Base-by-base conservation (phyloP, 2,797 vertebrate species). In the Choloepus didactylus region DNA sequence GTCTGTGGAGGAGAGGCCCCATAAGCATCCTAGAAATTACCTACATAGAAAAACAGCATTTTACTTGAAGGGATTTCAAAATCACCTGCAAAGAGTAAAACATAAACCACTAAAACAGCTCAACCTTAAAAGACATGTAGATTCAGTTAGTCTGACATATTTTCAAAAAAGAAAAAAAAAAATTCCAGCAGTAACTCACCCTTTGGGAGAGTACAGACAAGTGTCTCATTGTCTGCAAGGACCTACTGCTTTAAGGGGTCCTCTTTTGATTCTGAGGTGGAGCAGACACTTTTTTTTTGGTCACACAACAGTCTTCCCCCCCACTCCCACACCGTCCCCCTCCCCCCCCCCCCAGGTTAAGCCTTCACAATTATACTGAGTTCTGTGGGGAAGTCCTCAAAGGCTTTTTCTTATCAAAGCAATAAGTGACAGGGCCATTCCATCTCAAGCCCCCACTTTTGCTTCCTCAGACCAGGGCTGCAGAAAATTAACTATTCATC, bases 181-280 rank as follows among this genome's bases (percentile, higher is more conserved):
- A 62, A 31, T 41, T 41, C 73, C n/a, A 76, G 66, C 29, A 51
- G 35, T 66, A 92, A 75, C 25, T 64, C 29, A 72, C 89, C 59
- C 54, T 76, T 41, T 66, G 67, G 89, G 56, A 46, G n/a, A 49
- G 14, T 73, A 27, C 70, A 46, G 66, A 97, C 93, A 92, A 85
- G 92, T 91, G 94, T 79, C 84, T 77, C 51, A 23, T 94, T 94
- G 95, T 96, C 85, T 80, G 41, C 60, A 54, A 44, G 62, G 70
- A 54, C 44, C n/a, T n/a, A 35, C 44, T 76, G 62, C 88, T 75
- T 51, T 2, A 7, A 31, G 77, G 83, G 77, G 25, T 81, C 44
- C n/a, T 94, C 76, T 92, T 86, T 75, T 51, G 56, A 73, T 92
- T 70, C 70, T 73, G 25, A 86, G 88, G 56, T 60, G 67, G 67